Evolutionary conservation across 2,888 invertebrate species (phyloP), one percentile per base, ranked within the genome.

Genomic region (Hipparchia semele): DNA sequence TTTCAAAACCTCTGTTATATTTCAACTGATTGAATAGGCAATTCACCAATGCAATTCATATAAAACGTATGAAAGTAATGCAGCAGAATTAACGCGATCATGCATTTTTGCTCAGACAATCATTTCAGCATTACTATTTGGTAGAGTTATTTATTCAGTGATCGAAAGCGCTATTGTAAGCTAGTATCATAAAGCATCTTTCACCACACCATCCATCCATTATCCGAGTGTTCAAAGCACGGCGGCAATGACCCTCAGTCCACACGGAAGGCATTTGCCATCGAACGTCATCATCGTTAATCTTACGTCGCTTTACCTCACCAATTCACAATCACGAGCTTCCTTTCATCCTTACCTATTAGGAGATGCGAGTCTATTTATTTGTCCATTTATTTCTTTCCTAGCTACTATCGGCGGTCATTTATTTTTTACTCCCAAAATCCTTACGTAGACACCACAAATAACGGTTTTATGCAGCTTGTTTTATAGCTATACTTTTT

Each of bases 171-270:
- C 49, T 49, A 62, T 64, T 64, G 64, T 60, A 10, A 12, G 59
- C 6, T 33, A 59, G 65, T 65, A 65, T 65, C 51, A 65, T 51
- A 65, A 53, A 53, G 23, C 51, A 51, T 65, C 65, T 65, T 56
- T 67, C 67, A 56, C 67, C 53, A 54, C n/a, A 46, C 45, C 56
- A 46, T 67, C 13, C 62, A 46, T 62, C 56, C 56, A 67, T 67
- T 51, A 68, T 33, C 51, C 49, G 6, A 56, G n/a, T 61, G 70
- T 45, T 49, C 69, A 75, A 79, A 81, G 78, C 68, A 73, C 78
- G 75, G 80, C 79, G 80, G 80, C 81, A 79, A 59, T 78, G 81
- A 81, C 77, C 80, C 69, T 73, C 68, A 73, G 80, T 72, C 73
- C 68, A 75, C 75, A 74, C 78, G 77, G 79, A 80, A 80, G 78